These are phyloP conservation scores for Stichopus horrens DNA, from an alignment of 53 echinoderm and acorn worm species.

Conservation along the genomic window DNA sequence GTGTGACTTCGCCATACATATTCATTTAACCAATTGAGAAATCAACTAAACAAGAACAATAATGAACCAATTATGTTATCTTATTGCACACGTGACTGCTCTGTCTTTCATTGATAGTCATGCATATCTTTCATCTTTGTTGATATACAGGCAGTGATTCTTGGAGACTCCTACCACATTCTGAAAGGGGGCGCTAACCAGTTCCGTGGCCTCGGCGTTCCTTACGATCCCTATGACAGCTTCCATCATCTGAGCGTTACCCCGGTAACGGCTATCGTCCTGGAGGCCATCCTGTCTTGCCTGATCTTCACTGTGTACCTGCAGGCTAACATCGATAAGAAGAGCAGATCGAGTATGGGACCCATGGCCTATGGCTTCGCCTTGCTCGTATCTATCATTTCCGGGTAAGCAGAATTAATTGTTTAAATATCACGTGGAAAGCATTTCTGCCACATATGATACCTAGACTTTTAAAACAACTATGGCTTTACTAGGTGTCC, in stretches of 20 bases:
- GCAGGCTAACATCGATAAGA: slow-evolving; percentile 81
- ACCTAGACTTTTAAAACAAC: too few relatives aligned
- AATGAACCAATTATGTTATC: too few relatives aligned
- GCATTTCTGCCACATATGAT: too few relatives aligned
- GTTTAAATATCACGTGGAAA: too few relatives aligned
- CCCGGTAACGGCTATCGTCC: slow-evolving; percentile 68
- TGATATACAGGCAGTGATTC: slow-evolving; percentile 68
- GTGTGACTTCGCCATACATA: too few relatives aligned
- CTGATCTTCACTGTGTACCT: slow-evolving; percentile 89
- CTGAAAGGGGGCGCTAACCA: slow-evolving; percentile 89
- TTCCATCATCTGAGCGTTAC: slow-evolving; percentile 69
- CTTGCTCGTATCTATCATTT: slow-evolving; percentile 73
- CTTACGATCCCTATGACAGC: slow-evolving; percentile 64
- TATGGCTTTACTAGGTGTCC: too few relatives aligned
- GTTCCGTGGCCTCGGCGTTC: slow-evolving; percentile 77
- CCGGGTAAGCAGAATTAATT: slow-evolving; percentile 57
- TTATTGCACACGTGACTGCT: too few relatives aligned
- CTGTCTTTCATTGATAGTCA: too few relatives aligned
- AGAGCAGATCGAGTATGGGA: slow-evolving; percentile 71
- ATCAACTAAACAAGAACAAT: too few relatives aligned
- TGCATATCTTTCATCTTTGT: background rate
- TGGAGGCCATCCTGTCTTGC: slow-evolving; percentile 72
- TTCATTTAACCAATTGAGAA: too few relatives aligned
- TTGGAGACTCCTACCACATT: slow-evolving; percentile 78
- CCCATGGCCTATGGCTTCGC: slow-evolving; percentile 92